These are phyloP conservation scores for Tenualosa thibaudeaui DNA, from an alignment of 2,797 vertebrate species.

Conservation along the genomic window DNA sequence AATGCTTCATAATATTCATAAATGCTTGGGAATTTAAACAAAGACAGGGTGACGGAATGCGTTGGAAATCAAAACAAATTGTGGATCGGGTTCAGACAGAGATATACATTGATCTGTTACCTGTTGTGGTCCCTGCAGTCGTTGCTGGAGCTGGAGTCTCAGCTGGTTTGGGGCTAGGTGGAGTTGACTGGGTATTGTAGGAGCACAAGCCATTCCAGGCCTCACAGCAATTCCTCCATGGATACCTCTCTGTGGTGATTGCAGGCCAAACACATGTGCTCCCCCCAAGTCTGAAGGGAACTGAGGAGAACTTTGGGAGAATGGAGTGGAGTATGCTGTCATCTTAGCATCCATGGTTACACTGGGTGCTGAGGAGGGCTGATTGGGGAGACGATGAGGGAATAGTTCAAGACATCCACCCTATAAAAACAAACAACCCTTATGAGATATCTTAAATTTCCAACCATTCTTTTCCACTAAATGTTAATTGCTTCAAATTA, in stretches of 20 bases:
- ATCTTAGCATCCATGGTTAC: constrained; percentile 83
- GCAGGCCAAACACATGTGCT: constrained; percentile 79
- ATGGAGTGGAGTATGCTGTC: constrained; percentile 80
- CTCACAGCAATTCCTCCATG: constrained; percentile 75
- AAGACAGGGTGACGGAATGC: too few relatives aligned
- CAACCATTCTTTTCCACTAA: not conserved
- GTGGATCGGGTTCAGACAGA: not conserved
- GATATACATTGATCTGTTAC: constrained; percentile 58
- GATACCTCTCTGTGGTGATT: constrained; percentile 77
- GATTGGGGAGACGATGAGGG: constrained; percentile 78
- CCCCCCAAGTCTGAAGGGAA: constrained; percentile 77
- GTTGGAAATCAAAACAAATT: not conserved
- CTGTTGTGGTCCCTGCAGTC: constrained; percentile 92
- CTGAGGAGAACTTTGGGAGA: constrained; percentile 71
- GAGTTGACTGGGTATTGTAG: constrained; percentile 77
- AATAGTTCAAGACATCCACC: constrained; percentile 84
- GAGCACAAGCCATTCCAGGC: constrained; percentile 71
- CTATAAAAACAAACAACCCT: constrained; percentile 59
- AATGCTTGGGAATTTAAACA: too few relatives aligned
- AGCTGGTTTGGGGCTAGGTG: constrained; percentile 88
- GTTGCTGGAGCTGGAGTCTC: constrained; percentile 89
- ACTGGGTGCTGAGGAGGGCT: constrained; percentile 69
- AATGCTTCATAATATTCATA: too few relatives aligned
- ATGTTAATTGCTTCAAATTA: not conserved
- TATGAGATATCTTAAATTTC: not conserved